These are phyloP conservation scores for Herpetotheres cachinnans DNA, from an alignment of 2,113 vertebrate genomes.

Conservation along the genomic window DNA sequence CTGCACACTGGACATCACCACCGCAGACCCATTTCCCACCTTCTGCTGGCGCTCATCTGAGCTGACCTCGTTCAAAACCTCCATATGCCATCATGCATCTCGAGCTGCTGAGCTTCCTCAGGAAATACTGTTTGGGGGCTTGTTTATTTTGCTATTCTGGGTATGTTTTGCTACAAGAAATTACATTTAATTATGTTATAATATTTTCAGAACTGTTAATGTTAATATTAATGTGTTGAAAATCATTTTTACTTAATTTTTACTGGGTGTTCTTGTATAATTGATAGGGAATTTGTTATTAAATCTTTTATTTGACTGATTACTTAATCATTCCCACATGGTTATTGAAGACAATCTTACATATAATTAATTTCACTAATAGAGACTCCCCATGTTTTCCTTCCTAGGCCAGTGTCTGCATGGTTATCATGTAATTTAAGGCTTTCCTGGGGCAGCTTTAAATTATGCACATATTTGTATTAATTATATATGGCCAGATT, in stretches of 20 bases:
- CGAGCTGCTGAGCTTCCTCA: neutral
- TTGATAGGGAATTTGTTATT: constrained; percentile 68
- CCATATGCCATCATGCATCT: neutral
- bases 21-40: accelerated
- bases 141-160: constrained; percentile 49
- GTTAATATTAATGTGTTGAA: constrained; percentile 29
- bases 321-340: constrained; percentile 70
- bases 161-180: constrained; percentile 52
- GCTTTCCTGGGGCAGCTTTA: constrained; percentile 64
- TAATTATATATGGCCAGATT: constrained; percentile 56
- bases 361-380: constrained; percentile 72
- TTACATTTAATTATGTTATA: constrained; percentile 46
- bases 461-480: constrained; percentile 70
- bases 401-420: constrained; percentile 56
- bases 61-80: neutral
- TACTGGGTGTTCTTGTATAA: constrained; percentile 63
- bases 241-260: constrained; percentile 62
- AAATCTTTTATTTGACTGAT: constrained; percentile 70
- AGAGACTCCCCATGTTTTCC: constrained; percentile 63
- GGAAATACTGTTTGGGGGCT: neutral
- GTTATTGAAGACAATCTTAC: constrained; percentile 69
- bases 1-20: neutral
- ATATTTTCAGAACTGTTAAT: constrained; percentile 31
- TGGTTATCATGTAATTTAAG: constrained; percentile 69
- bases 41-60: neutral